Evolutionary conservation across 2,113 vertebrate species (phyloP), one percentile per base, ranked within the genome.

Genomic region (Centropus bengalensis): DNA sequence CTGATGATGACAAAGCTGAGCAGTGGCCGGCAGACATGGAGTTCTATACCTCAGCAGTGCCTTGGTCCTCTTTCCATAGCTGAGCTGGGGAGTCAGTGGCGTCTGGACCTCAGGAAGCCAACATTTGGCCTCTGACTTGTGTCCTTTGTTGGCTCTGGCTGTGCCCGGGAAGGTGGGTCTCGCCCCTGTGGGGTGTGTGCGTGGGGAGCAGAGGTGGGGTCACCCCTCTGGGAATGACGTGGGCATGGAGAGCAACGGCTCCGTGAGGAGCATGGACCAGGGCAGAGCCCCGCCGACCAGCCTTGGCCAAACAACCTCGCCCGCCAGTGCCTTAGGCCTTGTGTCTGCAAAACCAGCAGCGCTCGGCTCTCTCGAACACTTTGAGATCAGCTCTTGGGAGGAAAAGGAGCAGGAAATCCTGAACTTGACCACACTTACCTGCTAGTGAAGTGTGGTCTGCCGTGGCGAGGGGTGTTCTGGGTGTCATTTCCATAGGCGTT

Each of bases 1-100:
- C 95, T 0, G 96, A 97, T 0, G 98, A 98, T 1, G 97, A 98
- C 27, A 97, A 96, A 77, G 89, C 74, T 44, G 88, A 44, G 27
- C 97, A 96, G 70, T 98, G 98, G 98, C 95, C 98, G 18, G 93
- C 91, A 55, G 93, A 81, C 10, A 84, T 98, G 1, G 94, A 97
- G 62, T 98, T 98, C 91, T 98, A 98, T 21, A 87, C 94, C 45
- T 96, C 97, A 1, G 87, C 88, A 6, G 90, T 96, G n/a, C 96
- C 97, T n/a, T 98, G 98, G 98, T 98, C 98, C 0, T 97, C 98
- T 64, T 98, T 98, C 91, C 98, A 98, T 64, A 98, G 97, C 64
- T 98, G 97, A 98, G 88, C 68, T 80, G 54, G 82, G 11, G 51
- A 70, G 19, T 14, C 1, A 1, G 26, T 40, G 28, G 32, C 2